These are phyloP conservation scores for Atethmia centrago DNA, from an alignment of 2,888 invertebrate species.

Conservation along the genomic window DNA sequence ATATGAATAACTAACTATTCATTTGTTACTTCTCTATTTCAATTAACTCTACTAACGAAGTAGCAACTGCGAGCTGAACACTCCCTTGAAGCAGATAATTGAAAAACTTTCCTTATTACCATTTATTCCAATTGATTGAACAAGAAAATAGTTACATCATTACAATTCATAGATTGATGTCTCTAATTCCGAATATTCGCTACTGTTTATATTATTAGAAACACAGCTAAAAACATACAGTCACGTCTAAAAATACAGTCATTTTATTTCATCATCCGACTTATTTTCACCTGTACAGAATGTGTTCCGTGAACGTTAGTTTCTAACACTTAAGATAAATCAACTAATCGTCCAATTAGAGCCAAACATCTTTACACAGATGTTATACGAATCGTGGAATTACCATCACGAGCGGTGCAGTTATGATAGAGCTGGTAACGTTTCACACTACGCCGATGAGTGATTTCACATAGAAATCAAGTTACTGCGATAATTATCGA, in stretches of 20 bases:
- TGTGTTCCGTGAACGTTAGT: slow-evolving; percentile 53
- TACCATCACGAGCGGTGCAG: slow-evolving; percentile 66
- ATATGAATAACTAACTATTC: slow-evolving; percentile 57
- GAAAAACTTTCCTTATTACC: slow-evolving; percentile 53
- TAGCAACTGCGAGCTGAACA: slow-evolving; percentile 32
- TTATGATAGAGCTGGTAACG: slow-evolving; percentile 72
- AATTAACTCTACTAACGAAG: slow-evolving; percentile 51
- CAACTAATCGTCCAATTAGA: slow-evolving; percentile 75
- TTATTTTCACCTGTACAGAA: slow-evolving; percentile 66
- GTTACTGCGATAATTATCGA: slow-evolving; percentile 82
- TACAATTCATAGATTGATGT: slow-evolving; percentile 28
- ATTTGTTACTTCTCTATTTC: slow-evolving; percentile 59
- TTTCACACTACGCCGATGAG: slow-evolving; percentile 79
- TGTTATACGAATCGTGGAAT: slow-evolving; percentile 72
- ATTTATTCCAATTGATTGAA: slow-evolving; percentile 36
- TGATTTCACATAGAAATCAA: slow-evolving; percentile 84
- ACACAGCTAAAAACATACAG: slow-evolving; percentile 22
- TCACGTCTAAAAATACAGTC: slow-evolving; percentile 31
- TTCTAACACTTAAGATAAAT: slow-evolving; percentile 73
- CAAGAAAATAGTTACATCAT: slow-evolving; percentile 46
- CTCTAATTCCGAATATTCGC: slow-evolving; percentile 27
- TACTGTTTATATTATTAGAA: slow-evolving; percentile 40
- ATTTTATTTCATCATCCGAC: slow-evolving; percentile 56
- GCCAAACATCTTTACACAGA: slow-evolving; percentile 71
- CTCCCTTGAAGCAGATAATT: slow-evolving; percentile 52